Percentiles rank a stretch among this genome's conserved stretches.
Evolutionary conservation across 2,113 vertebrate genomes (phyloP).

Genomic region (Zosterops japonicus): DNA sequence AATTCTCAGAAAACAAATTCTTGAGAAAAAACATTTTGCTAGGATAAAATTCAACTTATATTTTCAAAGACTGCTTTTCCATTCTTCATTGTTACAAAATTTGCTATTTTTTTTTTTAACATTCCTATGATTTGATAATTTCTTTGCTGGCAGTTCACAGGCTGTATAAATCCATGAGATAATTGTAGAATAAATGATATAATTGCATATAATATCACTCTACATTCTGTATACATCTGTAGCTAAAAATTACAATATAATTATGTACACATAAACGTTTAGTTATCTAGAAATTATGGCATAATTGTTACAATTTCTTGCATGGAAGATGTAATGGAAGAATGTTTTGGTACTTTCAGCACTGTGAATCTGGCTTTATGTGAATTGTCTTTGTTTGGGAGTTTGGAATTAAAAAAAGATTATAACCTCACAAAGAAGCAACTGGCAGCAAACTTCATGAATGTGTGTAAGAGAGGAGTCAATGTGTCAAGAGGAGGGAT

Average conservation of each 20-base stretch:
- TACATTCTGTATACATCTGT: slow-evolving; percentile 22
- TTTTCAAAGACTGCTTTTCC: not conserved
- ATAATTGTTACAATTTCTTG: slow-evolving; percentile 21
- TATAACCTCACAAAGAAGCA: not conserved
- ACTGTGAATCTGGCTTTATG: not conserved
- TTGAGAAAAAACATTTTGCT: not conserved
- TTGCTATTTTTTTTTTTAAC: not conserved
- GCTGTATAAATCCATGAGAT: slow-evolving; percentile 15
- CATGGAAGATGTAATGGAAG: not conserved
- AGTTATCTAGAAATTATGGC: slow-evolving; percentile 37
- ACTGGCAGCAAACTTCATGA: not conserved
- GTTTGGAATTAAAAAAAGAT: not conserved
- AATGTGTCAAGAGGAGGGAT: not conserved
- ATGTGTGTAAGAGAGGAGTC: no score
- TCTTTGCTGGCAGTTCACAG: not conserved
- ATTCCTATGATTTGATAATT: not conserved
- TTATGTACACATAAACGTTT: slow-evolving; percentile 51
- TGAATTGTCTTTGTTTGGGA: slow-evolving; percentile 22
- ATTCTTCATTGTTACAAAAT: not conserved
- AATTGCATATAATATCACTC: slow-evolving; percentile 21
- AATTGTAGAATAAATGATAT: slow-evolving; percentile 28
- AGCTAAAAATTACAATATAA: slow-evolving; percentile 56
- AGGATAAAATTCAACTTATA: not conserved
- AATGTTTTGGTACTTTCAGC: slow-evolving; percentile 5
- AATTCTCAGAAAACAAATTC: not conserved